phyloP scores from a whole-genome alignment of 2,797 vertebrate genomes.

The Argyrosomus regius region DNA sequence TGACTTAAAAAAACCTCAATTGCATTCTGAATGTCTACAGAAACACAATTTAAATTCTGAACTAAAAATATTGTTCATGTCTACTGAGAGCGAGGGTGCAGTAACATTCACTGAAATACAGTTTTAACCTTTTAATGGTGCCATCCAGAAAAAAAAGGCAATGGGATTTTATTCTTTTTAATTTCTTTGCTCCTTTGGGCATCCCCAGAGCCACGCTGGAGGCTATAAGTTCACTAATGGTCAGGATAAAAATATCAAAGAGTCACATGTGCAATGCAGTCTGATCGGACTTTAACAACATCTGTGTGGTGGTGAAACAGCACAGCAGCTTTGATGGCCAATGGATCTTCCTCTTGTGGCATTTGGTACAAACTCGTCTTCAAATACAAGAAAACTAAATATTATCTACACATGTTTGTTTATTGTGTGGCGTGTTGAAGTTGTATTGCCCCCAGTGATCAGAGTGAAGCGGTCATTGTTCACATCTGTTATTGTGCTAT shows the following conservation, averaged over 20 bases:
- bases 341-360: background rate
- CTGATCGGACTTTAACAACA: background rate
- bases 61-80: background rate
- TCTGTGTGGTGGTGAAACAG: conserved; percentile 2
- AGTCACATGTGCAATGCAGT: background rate
- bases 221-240: background rate
- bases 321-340: conserved; percentile 10
- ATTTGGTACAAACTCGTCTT: background rate
- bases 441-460: background rate
- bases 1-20: conserved; percentile 21
- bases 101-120: background rate
- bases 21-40: conserved; percentile 9
- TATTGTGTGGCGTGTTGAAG: background rate
- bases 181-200: background rate
- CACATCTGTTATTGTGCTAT: background rate
- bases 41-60: conserved; percentile 12
- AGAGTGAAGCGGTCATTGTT: background rate
- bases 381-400: background rate
- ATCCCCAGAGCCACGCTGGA: background rate
- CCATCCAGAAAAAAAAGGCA: background rate
- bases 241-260: background rate
- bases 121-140: conserved; percentile 7
- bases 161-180: background rate
- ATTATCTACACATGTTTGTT: background rate
- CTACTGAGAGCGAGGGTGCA: background rate